phyloP scores from a whole-genome alignment of 2,797 vertebrate genomes.

The Liasis olivaceus region DNA sequence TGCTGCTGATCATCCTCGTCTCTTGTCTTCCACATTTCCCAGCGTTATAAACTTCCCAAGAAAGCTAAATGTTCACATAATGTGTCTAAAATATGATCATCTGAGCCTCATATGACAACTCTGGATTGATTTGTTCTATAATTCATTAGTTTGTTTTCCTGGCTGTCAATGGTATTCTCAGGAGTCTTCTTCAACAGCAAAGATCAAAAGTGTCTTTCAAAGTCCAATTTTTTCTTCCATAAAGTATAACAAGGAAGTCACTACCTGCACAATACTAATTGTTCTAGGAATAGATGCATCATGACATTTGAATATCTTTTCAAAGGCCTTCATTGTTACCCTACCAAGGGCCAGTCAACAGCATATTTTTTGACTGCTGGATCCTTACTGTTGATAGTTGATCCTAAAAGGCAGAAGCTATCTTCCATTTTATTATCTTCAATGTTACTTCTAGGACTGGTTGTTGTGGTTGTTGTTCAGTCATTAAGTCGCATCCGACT shows the following conservation, averaged over 20 bases:
- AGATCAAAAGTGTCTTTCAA: not conserved
- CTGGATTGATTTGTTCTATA: not conserved
- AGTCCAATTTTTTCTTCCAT: not conserved
- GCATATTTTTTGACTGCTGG: not conserved
- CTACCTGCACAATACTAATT: not conserved
- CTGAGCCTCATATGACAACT: not conserved
- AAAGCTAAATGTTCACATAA: not conserved
- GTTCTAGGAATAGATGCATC: not conserved
- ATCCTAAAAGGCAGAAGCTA: not conserved
- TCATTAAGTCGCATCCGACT: no score
- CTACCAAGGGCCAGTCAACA: not conserved
- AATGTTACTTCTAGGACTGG: not conserved
- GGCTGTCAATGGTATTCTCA: not conserved
- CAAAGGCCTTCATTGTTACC: not conserved
- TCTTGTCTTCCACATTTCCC: not conserved
- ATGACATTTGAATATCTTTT: not conserved
- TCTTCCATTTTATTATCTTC: not conserved
- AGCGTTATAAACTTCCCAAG: not conserved
- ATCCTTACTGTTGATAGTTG: not conserved
- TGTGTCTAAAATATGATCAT: not conserved
- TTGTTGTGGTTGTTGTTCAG: not conserved
- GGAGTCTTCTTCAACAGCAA: not conserved
- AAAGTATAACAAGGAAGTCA: not conserved
- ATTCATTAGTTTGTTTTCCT: not conserved
- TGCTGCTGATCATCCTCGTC: not conserved